A percentile compares a stretch with the other conserved stretches of the same genome.
Conservation (phyloP, 2,797 vertebrate genomes). For the Enteromius anoplus region DNA sequence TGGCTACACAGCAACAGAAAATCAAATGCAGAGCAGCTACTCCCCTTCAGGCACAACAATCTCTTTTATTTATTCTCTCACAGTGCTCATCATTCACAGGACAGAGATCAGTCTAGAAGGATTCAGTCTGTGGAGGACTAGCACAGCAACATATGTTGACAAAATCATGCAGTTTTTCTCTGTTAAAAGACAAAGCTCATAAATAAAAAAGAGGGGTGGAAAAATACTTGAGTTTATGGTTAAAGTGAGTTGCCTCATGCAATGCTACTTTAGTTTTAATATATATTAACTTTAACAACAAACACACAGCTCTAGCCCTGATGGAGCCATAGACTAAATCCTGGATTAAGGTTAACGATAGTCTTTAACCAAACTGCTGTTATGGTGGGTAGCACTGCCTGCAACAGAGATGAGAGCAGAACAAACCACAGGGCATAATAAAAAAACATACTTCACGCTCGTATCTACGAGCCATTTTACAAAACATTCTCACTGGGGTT, state of each 20-base stretch:
- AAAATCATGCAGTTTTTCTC: not conserved
- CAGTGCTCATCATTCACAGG: not conserved
- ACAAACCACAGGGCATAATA: not conserved
- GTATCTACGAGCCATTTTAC: slow-evolving; percentile 14
- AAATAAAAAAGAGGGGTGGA: not conserved
- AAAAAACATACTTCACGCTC: not conserved
- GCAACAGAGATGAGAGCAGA: slow-evolving; percentile 18
- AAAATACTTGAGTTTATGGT: slow-evolving; percentile 13
- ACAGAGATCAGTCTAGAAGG: not conserved
- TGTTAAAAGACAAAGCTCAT: not conserved
- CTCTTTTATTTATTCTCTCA: not conserved
- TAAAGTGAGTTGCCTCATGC: not conserved
- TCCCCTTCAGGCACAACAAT: slow-evolving; percentile 5
- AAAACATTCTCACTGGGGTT: slow-evolving; percentile 4
- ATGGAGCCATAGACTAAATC: slow-evolving; percentile 72
- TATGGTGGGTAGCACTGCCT: slow-evolving; percentile 65
- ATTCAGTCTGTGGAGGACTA: not conserved
- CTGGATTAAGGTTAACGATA: slow-evolving; percentile 72
- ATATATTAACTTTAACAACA: slow-evolving; percentile 33
- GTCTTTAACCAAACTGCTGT: slow-evolving; percentile 70
- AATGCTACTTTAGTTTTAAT: slow-evolving; percentile 30
- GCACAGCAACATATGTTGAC: not conserved
- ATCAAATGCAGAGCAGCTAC: not conserved
- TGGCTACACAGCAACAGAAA: not conserved
- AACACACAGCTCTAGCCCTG: slow-evolving; percentile 47